Base-by-base conservation (phyloP, 2,888 invertebrate genomes). In the Exocentrus adspersus region DNA sequence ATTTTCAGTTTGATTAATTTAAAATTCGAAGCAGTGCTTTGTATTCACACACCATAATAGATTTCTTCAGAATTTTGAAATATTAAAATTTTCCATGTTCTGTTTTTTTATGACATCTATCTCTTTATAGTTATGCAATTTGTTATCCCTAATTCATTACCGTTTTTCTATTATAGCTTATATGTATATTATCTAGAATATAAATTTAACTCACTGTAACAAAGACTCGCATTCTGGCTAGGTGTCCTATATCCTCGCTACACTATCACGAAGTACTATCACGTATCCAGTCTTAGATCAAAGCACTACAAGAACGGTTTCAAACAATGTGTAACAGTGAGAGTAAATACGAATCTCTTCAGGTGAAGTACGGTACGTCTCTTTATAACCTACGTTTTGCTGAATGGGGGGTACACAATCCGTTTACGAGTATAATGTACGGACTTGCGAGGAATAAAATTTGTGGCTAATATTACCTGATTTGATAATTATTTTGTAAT, bases 291-390 rank as follows among this genome's bases (percentile, higher is more conserved):
- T 56, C 21, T 50, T 50, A 56, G n/a, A 32, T 46, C 41, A 50
- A 54, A 56, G 45, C 61, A 62, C 61, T 41, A 56, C 61, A 20
- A 20, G 28, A 54, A 56, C 56, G 56, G 20, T 62, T 48, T 48
- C 12, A 20, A 63, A 45, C 61, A 60, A 65, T 62, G 64, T 68
- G 58, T 67, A 70, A 70, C 64, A 70, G 72, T 66, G 69, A 70
- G 70, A 68, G 67, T 67, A 62, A 66, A 64, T 63, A 67, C 69
- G 67, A 72, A 70, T 70, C 69, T 68, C 70, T 72, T 69, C 64
- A 62, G 69, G 71, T 68, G 66, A 50, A 60, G 60, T 52, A 41
- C 56, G 20, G 60, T 54, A 64, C 60, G 30, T 68, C 65, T 62
- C 72, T 72, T 70, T 72, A 72, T 72, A 72, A 72, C 70, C 68